Evolutionary conservation across 2,797 vertebrate species (phyloP).

Genomic region (Sebastes baramenuke): DNA sequence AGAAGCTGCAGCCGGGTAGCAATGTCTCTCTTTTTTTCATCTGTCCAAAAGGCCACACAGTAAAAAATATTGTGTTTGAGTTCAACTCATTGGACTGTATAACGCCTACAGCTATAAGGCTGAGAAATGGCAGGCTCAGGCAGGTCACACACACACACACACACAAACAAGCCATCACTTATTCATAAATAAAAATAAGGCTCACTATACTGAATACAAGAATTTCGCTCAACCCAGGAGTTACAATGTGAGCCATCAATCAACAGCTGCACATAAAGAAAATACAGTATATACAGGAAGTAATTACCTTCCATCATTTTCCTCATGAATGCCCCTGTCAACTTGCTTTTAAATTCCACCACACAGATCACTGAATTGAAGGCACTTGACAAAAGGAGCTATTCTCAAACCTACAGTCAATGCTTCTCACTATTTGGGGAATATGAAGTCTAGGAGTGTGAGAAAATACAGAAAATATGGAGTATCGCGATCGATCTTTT

Average conservation of each 20-base stretch:
- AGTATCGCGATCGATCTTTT: no score
- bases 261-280: slow-evolving; percentile 13
- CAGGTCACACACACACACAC: not conserved
- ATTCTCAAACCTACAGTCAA: not conserved
- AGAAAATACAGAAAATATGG: not conserved
- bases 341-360: not conserved
- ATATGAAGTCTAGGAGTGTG: not conserved
- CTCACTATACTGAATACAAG: not conserved
- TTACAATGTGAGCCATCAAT: slow-evolving; percentile 2
- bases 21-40: not conserved
- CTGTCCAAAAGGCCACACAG: slow-evolving; percentile 37
- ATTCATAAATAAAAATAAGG: not conserved
- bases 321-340: not conserved
- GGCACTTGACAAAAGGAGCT: not conserved
- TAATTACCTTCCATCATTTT: slow-evolving; percentile 1
- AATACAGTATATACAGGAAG: not conserved
- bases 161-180: not conserved
- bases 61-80: slow-evolving; percentile 58
- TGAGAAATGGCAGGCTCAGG: not conserved
- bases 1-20: slow-evolving; percentile 13
- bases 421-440: not conserved
- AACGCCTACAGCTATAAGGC: not conserved
- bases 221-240: not conserved
- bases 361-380: not conserved
- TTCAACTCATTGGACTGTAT: not conserved